phyloP scores from a whole-genome alignment of 2,797 vertebrate genomes.

The Crocidura indochinensis region DNA sequence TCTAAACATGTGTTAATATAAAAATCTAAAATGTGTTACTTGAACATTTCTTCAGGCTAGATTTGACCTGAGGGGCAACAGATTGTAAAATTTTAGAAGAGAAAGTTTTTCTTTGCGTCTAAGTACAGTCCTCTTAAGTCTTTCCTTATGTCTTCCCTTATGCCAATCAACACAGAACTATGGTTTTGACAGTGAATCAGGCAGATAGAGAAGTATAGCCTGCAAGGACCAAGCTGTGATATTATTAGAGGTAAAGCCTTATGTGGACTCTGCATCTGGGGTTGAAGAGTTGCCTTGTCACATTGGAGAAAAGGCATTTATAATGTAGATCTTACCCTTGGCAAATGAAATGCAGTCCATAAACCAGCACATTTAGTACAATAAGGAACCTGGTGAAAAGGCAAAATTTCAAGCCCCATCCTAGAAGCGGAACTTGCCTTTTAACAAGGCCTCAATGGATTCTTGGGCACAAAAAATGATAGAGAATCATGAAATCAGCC shows the following conservation, averaged over 20 bases:
- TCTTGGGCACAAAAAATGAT: not conserved
- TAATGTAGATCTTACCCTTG: not conserved
- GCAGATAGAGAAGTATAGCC: not conserved
- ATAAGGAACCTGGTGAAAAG: not conserved
- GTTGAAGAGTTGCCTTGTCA: not conserved
- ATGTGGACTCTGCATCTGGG: not conserved
- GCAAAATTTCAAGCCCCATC: not conserved
- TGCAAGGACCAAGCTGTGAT: not conserved
- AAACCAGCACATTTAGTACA: not conserved
- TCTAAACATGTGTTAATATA: slow-evolving; percentile 6
- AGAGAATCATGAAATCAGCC: not conserved
- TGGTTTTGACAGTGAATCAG: not conserved
- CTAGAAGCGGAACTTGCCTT: not conserved
- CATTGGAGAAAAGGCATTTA: not conserved
- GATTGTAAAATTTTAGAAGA: not conserved
- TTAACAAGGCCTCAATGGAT: not conserved
- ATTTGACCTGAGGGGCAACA: not conserved
- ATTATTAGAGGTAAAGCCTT: not conserved
- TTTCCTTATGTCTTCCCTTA: not conserved
- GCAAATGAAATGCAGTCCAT: not conserved
- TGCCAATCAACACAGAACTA: not conserved
- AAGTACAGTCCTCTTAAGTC: not conserved
- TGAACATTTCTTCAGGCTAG: not conserved
- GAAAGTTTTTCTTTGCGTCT: not conserved
- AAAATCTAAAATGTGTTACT: not conserved